Conservation (phyloP, 92 coral and sea anemone genomes). For the Epizoanthus illoricatus region DNA sequence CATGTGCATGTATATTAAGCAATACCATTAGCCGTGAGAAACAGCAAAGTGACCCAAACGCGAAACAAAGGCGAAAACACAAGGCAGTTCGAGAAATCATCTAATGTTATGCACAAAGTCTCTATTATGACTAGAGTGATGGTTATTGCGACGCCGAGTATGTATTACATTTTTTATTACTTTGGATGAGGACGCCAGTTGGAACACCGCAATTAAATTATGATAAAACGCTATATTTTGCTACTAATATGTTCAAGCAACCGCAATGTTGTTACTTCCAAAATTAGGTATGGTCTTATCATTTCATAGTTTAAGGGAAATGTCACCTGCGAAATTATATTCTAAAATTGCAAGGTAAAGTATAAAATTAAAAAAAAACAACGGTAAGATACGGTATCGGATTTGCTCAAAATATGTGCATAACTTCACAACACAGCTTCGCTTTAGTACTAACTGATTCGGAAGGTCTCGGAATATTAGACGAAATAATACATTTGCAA, state of each 20-base stretch:
- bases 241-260: background rate
- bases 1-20: background rate
- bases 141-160: conserved; percentile 13
- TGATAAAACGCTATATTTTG: conserved; percentile 27
- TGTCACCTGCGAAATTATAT: background rate
- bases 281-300: background rate
- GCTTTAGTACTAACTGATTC: no score
- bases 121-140: background rate
- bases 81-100: background rate
- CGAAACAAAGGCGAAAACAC: no score
- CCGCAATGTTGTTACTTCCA: background rate
- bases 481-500: no score
- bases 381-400: no score
- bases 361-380: background rate
- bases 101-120: background rate
- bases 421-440: no score
- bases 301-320: background rate
- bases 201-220: background rate
- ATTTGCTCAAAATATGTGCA: no score
- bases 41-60: background rate
- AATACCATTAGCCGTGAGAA: background rate
- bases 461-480: no score
- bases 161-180: conserved; percentile 10
- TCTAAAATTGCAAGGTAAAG: no score
- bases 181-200: conserved; percentile 14